These are phyloP conservation scores for Dysidea cf. avara DNA, from an alignment of 37 sponge, comb jelly and placozoan species.

Conservation along the genomic window DNA sequence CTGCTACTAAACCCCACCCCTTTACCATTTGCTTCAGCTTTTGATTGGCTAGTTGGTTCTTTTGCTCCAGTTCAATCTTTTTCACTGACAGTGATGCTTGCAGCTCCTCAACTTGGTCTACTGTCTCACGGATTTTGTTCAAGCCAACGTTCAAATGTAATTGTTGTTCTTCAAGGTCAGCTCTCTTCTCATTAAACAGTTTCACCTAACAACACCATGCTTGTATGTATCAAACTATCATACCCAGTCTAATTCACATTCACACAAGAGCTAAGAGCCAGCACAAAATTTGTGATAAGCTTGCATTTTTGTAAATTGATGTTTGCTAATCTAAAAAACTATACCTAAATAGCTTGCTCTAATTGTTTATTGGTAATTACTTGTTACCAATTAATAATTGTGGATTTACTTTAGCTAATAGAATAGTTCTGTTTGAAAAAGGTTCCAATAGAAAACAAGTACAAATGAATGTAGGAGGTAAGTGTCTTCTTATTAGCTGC, in stretches of 20 bases:
- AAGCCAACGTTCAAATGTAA: conserved; percentile 96
- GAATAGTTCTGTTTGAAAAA: too few species aligned
- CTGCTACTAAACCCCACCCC: background rate
- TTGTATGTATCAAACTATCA: too few species aligned
- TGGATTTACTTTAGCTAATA: too few species aligned
- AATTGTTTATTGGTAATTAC: too few species aligned
- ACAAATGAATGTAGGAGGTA: too few species aligned
- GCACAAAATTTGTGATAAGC: too few species aligned
- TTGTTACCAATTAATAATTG: too few species aligned
- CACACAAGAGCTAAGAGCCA: too few species aligned
- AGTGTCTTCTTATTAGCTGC: conserved; percentile 62
- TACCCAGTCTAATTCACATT: too few species aligned
- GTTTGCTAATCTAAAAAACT: too few species aligned
- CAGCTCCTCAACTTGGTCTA: conserved; percentile 94
- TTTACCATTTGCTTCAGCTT: conserved; percentile 93
- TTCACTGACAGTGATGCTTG: conserved; percentile 90
- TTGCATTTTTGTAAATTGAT: too few species aligned
- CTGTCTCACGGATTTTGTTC: conserved; percentile 94
- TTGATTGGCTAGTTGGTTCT: conserved; percentile 93
- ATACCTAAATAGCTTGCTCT: too few species aligned
- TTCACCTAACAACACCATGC: conserved; percentile 52
- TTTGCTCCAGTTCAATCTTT: conserved; percentile 94
- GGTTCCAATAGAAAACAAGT: background rate
- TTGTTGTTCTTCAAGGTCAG: conserved; percentile 96
- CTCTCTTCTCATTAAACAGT: conserved; percentile 90